These are phyloP conservation scores for Centropyge bicolor DNA, from an alignment of 2,797 vertebrate species.

Conservation along the genomic window DNA sequence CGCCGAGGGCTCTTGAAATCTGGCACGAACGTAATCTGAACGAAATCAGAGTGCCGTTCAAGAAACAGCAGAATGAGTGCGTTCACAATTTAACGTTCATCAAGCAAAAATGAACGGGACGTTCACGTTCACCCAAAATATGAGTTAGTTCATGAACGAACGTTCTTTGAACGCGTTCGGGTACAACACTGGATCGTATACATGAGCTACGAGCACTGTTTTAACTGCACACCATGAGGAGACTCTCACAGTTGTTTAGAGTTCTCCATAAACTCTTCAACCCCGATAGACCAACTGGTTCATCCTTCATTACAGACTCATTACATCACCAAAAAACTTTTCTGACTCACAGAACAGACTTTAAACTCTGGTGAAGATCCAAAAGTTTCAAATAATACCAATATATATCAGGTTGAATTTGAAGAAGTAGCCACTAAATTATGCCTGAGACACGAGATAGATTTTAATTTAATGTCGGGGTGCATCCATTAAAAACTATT, in stretches of 20 bases:
- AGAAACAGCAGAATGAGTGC: no score
- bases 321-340: slow-evolving; percentile 15
- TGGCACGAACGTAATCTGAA: no score
- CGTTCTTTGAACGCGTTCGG: no score
- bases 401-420: not conserved
- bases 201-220: not conserved
- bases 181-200: no score
- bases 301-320: not conserved
- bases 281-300: not conserved
- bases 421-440: not conserved
- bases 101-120: no score
- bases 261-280: not conserved
- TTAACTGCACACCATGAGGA: not conserved
- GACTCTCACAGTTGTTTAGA: not conserved
- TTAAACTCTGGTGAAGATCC: not conserved
- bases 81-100: no score
- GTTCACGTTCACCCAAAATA: no score
- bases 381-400: not conserved
- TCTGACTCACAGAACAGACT: not conserved
- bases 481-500: not conserved
- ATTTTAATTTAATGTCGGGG: not conserved
- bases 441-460: not conserved
- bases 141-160: no score
- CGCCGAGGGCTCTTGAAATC: no score
- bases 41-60: no score